Base-by-base conservation (phyloP, 2,113 vertebrate species). In the Aspiorhynchus laticeps region DNA sequence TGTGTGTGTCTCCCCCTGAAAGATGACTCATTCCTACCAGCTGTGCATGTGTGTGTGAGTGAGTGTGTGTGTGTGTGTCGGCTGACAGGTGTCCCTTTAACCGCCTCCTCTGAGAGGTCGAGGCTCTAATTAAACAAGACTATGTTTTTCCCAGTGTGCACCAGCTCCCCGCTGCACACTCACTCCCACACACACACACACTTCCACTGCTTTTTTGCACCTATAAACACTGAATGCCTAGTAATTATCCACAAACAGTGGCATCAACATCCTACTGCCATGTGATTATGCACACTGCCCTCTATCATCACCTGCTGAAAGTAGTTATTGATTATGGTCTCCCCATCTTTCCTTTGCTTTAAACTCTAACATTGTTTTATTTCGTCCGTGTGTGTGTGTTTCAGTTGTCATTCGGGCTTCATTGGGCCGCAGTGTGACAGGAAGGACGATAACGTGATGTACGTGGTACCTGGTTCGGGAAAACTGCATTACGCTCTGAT, bases 401-500 rank as follows among this genome's bases (percentile, higher is more conserved):
- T 15, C 94, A 99, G 98, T 92, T 99, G 98, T 86, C 97, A 99
- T 93, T 96, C 98, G 0, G 98, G 98, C 85, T 99, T 98, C 87
- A 98, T 96, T 93, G 98, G 98, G 85, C 97, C 97, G 88, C 97
- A 97, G 94, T 99, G 98, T 94, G 98, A 99, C 94, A 98, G 97
- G 91, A 99, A 99, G 92, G 98, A 99, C 94, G 98, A 98, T 95
- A 99, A 98, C 89, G 98, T 98, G 90, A 95, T 99, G 80, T 99
- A 99, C 0, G 98, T 99, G 90, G 98, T 99, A 85, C 98, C 98
- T 0, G 98, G 98, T 61, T 97, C 98, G 0, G 98, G 97, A 48
- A 96, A 98, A 85, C 97, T 98, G 91, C 98, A 98, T 90, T 99
- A 99, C 56, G 97, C 98, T 92, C 95, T 99, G 93, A 99, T 99